Base-by-base conservation (phyloP, 2,797 vertebrate genomes). In the Apogon hyalosoma region DNA sequence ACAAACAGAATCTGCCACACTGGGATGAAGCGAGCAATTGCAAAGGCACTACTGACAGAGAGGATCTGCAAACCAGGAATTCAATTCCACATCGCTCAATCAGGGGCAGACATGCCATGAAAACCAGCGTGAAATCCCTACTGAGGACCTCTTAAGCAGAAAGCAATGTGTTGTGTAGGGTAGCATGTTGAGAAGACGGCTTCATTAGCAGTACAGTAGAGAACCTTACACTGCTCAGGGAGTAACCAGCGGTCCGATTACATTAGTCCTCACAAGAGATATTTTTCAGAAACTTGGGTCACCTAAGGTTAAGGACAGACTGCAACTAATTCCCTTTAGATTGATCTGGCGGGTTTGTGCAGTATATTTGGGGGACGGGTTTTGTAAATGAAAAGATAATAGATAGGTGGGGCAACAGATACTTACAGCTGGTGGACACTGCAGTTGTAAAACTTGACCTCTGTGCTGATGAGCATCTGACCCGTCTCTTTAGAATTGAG, bases 401-500 rank as follows among this genome's bases (percentile, higher is more conserved):
- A 68, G 83, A 76, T 43, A 63, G 47, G 39, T 19, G 49, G n/a
- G 10, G 49, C 6, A 24, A 11, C 14, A 3, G 53, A 77, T 73
- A 92, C 97, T 98, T 92, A 99, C 98, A 98, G 93, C 65, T 97
- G 97, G 91, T 99, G 98, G 63, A 97, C 95, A 0, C 98, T 99
- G 94, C 98, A 99, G 95, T 99, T 99, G 95, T 97, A 99, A 92
- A 99, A 98, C 88, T 96, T 98, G 91, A 99, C 96, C 88, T 99
- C 96, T 0, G 98, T 99, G 95, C 96, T 98, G 90, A 98, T 97
- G 14, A 99, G 95, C 69, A 94, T 98, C 92, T 96, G 96, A 52
- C 96, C 95, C 0, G 98, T 99, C 91, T 99, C 98, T 89, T 90
- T 96, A 2, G 97, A 98, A 73, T 96, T 97, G 69, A 99, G 93